phyloP scores from a whole-genome alignment of 2,888 invertebrate genomes.

The Aproaerema taeniolella region DNA sequence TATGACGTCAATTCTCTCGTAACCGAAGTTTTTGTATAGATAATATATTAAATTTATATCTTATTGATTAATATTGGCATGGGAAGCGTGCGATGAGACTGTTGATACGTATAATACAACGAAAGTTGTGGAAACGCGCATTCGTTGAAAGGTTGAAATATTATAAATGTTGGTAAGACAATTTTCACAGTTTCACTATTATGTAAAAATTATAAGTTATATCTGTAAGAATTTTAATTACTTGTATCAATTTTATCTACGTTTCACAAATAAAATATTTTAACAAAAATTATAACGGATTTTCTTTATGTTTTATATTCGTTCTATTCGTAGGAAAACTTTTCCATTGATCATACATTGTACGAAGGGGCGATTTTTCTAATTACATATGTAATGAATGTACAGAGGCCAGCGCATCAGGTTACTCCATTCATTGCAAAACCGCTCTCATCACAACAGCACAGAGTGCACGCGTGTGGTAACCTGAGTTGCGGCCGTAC shows the following conservation, averaged over 20 bases:
- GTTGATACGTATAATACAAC: constrained; percentile 48
- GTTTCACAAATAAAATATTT: constrained; percentile 77
- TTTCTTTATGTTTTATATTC: constrained; percentile 22
- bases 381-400: no score
- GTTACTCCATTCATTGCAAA: no score
- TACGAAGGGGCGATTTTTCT: no score
- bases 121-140: constrained; percentile 49
- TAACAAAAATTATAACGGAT: constrained; percentile 55
- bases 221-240: constrained; percentile 74
- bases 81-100: constrained; percentile 58
- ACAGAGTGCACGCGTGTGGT: no score
- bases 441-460: no score
- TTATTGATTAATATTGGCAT: constrained; percentile 41
- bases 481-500: no score
- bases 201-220: constrained; percentile 68
- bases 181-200: constrained; percentile 71
- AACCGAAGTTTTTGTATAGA: constrained; percentile 57
- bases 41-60: constrained; percentile 39
- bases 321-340: no score
- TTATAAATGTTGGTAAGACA: constrained; percentile 63
- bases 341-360: no score
- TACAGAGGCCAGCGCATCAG: no score
- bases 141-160: constrained; percentile 49
- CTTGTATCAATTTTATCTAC: constrained; percentile 77
- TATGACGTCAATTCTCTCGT: constrained; percentile 68